Conservation (phyloP, 1,140 invertebrate species). For the Penaeus vannamei region DNA sequence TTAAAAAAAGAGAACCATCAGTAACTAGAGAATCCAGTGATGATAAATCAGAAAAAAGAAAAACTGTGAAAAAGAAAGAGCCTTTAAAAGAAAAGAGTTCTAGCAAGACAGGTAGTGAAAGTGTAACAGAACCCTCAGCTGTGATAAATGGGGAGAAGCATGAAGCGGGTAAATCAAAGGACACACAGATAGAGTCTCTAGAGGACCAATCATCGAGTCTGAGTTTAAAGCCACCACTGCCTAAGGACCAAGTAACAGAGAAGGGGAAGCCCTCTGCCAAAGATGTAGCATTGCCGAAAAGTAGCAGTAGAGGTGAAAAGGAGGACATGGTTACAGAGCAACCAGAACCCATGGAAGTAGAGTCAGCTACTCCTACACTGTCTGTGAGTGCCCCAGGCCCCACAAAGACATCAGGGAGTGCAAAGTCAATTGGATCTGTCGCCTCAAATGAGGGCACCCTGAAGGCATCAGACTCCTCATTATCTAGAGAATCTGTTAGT, state of each 20-base stretch:
- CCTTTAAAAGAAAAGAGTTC: conserved; percentile 26
- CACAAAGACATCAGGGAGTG: conserved; percentile 34
- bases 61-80: conserved; percentile 61
- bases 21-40: conserved; percentile 52
- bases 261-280: background rate
- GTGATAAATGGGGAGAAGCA: conserved; percentile 50
- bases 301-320: conserved; percentile 18
- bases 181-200: background rate
- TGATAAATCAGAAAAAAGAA: conserved; percentile 58
- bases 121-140: conserved; percentile 5
- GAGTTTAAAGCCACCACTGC: conserved; percentile 34
- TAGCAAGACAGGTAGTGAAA: conserved; percentile 11
- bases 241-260: conserved; percentile 46
- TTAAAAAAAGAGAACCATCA: conserved; percentile 64
- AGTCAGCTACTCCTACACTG: background rate
- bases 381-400: background rate
- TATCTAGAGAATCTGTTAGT: conserved; percentile 60
- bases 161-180: conserved; percentile 23
- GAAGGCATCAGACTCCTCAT: conserved; percentile 63
- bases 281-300: background rate
- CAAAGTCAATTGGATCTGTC: conserved; percentile 52
- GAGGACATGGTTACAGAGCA: background rate
- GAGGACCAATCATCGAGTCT: conserved; percentile 39
- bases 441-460: conserved; percentile 58
- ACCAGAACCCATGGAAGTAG: conserved; percentile 44